Evolutionary conservation across 2,797 vertebrate genomes (phyloP), one percentile per base, ranked within the genome.

Genomic region (Scolopax rusticola): DNA sequence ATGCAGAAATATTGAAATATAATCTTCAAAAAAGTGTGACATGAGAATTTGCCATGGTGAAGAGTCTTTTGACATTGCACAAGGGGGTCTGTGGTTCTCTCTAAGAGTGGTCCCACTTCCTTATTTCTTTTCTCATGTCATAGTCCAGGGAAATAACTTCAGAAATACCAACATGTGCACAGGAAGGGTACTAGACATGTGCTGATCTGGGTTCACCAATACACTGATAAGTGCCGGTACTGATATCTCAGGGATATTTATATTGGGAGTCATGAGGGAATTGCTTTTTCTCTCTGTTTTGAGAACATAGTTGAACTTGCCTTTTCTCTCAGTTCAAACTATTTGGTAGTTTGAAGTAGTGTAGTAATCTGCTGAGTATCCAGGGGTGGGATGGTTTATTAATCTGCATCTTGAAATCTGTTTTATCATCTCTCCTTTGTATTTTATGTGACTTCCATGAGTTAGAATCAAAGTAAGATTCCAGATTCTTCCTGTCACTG

Each of bases 11-110:
- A 93, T 41, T 97, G 93, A 94, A 94, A 93, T 90, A 81, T 47
- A 96, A 97, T 95, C 93, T 96, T 94, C 27, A 75, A 57, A 92
- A 93, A 96, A 89, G 48, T 83, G 87, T 89, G 88, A 89, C 90
- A 77, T 82, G 93, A 95, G 86, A 87, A 85, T 94, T 91, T 89
- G 64, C 56, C 25, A 17, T 60, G 45, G 64, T 91, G 90, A 73
- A 79, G 80, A 88, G 67, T 30, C 84, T 89, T 95, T 50, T 93
- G 93, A 93, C 89, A 32, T 85, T 93, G 68, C 84, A 17, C 33
- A 43, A 64, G 32, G 57, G 36, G n/a, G 20, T 67, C 71, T 96
- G 89, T 60, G 90, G 86, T 77, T 90, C 81, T 73, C 86, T 74
- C 11, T n/a, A 59, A 80, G 86, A 87, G 41, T 47, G 16, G 43